Evolutionary conservation across 2,888 invertebrate species (phyloP), one percentile per base, ranked within the genome.

Genomic region (Lypha dubia): DNA sequence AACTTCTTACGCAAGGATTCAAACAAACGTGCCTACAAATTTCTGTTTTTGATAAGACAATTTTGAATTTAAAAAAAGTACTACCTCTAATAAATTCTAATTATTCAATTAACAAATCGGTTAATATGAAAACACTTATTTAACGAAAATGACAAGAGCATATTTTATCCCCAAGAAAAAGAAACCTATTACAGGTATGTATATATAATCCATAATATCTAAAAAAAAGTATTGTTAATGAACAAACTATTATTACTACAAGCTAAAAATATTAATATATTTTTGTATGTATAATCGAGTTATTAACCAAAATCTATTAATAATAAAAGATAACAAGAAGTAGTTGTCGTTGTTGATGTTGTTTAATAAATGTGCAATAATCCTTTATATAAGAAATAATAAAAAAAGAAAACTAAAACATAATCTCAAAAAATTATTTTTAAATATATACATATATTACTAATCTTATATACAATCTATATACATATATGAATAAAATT

Each of bases 301-400:
- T 58, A 79, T 49, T 65, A 77, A 75, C 44, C 41, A 73, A 63
- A 85, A 22, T 49, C 20, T 63, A 79, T 77, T 65, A 80, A 70
- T 75, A 70, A 79, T 75, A 81, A 74, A 81, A 81, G 84, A 84
- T 84, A 84, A 84, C 84, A 84, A 84, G 81, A 84, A 91, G 90
- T 90, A 90, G 90, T 90, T 90, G 91, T 90, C 90, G 90, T 90
- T 90, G 90, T 90, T 90, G 90, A 90, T 90, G 90, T 90, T 90
- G 90, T 90, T 84, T 90, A 89, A 91, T 88, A 90, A 91, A 90
- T 90, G 90, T 90, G 91, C 90, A 91, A 91, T 89, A 89, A 88
- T 89, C 89, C 86, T 86, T 79, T 81, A 67, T 63, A 28, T 73
- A 56, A 71, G 35, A 68, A 82, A 81, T 53, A 85, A 86, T n/a